Evolutionary conservation across 2,113 vertebrate genomes (phyloP).

Genomic region (Vidua macroura): DNA sequence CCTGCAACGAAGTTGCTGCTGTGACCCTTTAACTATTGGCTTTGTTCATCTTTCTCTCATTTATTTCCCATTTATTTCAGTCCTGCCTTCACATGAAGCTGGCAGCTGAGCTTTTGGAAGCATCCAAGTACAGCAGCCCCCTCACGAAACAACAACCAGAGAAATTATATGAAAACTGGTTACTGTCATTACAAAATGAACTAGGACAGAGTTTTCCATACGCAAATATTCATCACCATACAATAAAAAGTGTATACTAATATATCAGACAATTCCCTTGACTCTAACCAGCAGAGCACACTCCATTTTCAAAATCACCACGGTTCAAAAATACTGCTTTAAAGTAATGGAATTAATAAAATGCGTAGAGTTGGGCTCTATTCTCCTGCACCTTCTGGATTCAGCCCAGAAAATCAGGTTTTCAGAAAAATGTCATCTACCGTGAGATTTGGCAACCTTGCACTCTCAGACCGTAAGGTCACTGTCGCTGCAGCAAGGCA

Average conservation of each 20-base stretch:
- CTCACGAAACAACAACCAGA: not conserved
- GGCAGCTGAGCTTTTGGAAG: not conserved
- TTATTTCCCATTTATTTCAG: slow-evolving; percentile 36
- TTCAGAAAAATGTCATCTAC: not conserved
- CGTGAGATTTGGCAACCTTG: not conserved
- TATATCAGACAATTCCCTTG: not conserved
- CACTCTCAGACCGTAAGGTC: not conserved
- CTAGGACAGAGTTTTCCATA: not conserved
- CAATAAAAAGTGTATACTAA: not conserved
- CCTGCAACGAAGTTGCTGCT: not conserved
- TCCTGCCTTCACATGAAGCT: not conserved
- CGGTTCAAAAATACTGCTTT: not conserved
- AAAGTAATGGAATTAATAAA: not conserved
- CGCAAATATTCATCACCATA: not conserved
- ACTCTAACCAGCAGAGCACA: not conserved
- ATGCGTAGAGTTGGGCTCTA: not conserved
- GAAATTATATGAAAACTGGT: not conserved
- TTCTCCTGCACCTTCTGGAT: not conserved
- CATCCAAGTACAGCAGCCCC: not conserved
- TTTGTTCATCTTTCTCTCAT: slow-evolving; percentile 20
- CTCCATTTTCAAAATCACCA: not conserved
- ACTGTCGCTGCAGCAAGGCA: not conserved
- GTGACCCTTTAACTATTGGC: not conserved
- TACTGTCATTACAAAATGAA: not conserved
- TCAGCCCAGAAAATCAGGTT: not conserved